Evolutionary conservation across 2,888 invertebrate genomes (phyloP), one percentile per base, ranked within the genome.

Genomic region (Ferrisia virgata): DNA sequence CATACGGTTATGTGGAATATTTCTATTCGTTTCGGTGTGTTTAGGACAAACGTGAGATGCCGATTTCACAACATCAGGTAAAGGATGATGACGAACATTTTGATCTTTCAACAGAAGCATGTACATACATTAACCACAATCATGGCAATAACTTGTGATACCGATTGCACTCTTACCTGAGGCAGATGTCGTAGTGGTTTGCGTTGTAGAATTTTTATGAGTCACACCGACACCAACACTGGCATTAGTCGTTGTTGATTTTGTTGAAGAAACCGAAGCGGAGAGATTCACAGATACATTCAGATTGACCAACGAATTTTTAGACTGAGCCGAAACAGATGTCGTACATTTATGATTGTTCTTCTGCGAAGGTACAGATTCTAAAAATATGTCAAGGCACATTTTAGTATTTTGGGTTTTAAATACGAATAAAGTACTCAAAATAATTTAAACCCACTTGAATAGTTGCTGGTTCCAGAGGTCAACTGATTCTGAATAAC

Each of bases 31-130:
- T 1, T 83, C 83, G 18, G 39, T 79, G 31, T 84, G 84, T 39
- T 84, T 84, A 8, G 80, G 28, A 69, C 84, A 84, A 53, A 84
- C 22, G 53, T 40, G 85, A 86, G 13, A 85, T 18, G 72, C 85
- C 18, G 86, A 85, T 79, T 86, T 86, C 13, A 86, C 86, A 28
- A 86, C 86, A 82, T 87, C 87, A 9, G 87, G 86, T 53, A 86
- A 69, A 43, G 86, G 69, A 72, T 85, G 85, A 82, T 85, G 85
- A 36, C 72, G 64, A 13, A 15, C 36, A 36, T 25, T 64, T 58
- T 82, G 82, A 64, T 69, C 82, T 64, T 33, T 22, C 6, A 22
- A 53, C 8, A 31, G 11, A 36, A 39, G 6, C 11, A 36, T 36
- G 6, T 18, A 15, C 8, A 18, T 18, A 15, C 8, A 40, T 78